A percentile compares a stretch with the other conserved stretches of the same genome.
These are phyloP conservation scores for Melanerpes aurifrons DNA, from an alignment of 2,113 vertebrate species.

Conservation along the genomic window DNA sequence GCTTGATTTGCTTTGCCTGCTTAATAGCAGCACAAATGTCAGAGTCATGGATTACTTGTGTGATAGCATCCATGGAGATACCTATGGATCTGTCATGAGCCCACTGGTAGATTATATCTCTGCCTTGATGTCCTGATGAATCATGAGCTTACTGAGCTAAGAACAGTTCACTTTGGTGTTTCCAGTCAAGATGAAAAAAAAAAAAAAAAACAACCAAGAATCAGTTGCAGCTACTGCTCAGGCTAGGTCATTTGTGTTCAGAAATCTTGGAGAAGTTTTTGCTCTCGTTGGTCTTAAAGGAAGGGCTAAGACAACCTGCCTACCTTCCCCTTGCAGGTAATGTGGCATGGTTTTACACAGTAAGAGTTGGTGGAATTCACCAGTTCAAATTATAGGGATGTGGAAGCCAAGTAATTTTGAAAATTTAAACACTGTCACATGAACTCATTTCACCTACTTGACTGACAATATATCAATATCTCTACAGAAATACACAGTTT, in stretches of 20 bases:
- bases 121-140: no score
- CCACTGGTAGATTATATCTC: no score
- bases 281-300: background rate
- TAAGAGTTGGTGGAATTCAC: background rate
- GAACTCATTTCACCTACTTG: background rate
- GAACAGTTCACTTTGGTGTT: no score
- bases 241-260: background rate
- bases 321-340: background rate
- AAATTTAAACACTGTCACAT: background rate
- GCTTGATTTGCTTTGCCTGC: no score
- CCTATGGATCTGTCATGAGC: no score
- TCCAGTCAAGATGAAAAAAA: no score
- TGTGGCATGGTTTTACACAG: fast-evolving
- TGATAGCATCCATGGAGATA: no score
- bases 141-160: no score
- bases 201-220: no score
- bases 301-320: background rate
- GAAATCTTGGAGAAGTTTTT: background rate
- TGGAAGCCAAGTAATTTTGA: background rate
- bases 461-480: background rate
- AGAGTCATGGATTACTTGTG: no score
- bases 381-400: background rate
- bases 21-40: no score
- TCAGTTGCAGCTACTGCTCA: background rate
- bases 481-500: background rate